These are phyloP conservation scores for Hozukius guyotensis DNA, from an alignment of 2,797 vertebrate genomes.

Conservation along the genomic window DNA sequence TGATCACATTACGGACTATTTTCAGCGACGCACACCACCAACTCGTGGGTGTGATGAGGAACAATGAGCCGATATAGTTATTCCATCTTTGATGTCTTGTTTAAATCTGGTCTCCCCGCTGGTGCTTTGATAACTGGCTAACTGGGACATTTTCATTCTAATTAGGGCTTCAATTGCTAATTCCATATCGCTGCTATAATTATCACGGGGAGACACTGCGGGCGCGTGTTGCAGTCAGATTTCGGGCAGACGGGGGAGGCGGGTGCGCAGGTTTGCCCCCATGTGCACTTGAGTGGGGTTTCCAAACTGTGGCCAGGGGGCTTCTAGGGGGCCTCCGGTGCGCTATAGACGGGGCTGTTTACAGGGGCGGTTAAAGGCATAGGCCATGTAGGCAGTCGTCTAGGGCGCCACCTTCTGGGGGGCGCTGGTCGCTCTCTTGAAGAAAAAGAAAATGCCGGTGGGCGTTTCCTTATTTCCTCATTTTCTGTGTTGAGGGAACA, in stretches of 20 bases:
- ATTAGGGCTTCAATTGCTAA: conserved; percentile 96
- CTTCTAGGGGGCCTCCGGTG: neutral
- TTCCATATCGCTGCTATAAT: conserved; percentile 95
- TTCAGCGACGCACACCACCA: neutral
- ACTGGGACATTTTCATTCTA: conserved; percentile 96
- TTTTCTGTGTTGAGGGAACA: too few relatives aligned
- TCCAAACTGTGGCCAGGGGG: neutral
- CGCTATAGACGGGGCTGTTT: neutral
- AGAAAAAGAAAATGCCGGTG: too few relatives aligned
- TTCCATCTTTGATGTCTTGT: conserved; percentile 91
- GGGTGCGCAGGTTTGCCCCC: neutral
- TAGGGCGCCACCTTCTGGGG: too few relatives aligned
- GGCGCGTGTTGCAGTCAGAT: conserved; percentile 9
- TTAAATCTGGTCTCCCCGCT: conserved; percentile 90
- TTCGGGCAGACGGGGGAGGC: conserved; percentile 11
- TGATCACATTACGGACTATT: neutral
- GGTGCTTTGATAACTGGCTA: conserved; percentile 92
- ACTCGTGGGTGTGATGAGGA: conserved; percentile 48
- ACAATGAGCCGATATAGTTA: conserved; percentile 84
- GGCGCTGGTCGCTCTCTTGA: too few relatives aligned
- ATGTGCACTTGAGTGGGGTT: neutral
- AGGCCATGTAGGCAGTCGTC: too few relatives aligned
- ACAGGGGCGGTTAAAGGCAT: too few relatives aligned
- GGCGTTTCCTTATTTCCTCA: too few relatives aligned
- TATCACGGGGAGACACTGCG: conserved; percentile 85